Percentiles rank a stretch among this genome's conserved stretches.
Evolutionary conservation across 2,797 vertebrate species (phyloP).

Genomic region (Myotis daubentonii): DNA sequence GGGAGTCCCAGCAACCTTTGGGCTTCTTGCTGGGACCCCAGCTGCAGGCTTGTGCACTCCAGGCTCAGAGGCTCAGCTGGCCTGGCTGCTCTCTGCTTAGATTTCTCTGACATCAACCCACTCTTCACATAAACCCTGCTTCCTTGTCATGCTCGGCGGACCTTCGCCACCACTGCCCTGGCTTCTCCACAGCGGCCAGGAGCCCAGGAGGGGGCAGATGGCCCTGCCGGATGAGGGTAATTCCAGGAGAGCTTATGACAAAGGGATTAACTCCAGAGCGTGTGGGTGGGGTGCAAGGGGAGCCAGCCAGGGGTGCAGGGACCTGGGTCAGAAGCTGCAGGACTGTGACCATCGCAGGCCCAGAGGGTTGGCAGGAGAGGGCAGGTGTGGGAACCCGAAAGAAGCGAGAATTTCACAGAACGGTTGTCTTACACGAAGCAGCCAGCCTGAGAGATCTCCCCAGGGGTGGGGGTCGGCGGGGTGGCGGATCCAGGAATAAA

Average conservation of each 20-base stretch:
- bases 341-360: no score
- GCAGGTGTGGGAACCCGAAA: neutral
- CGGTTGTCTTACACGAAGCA: neutral
- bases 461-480: no score
- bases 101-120: neutral
- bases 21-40: neutral
- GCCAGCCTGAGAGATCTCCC: neutral
- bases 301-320: no score
- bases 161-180: accelerated
- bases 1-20: no score
- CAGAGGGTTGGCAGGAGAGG: neutral
- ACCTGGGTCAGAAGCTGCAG: neutral
- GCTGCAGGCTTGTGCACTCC: neutral
- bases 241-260: neutral
- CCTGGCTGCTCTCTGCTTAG: neutral
- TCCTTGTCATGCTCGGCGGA: accelerated
- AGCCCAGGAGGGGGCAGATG: neutral
- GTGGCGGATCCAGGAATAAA: neutral
- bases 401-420: neutral
- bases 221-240: neutral
- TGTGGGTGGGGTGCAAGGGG: neutral
- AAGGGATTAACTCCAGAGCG: neutral
- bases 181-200: neutral
- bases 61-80: neutral
- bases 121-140: neutral